A percentile compares a stretch with the other conserved stretches of the same genome.
These are phyloP conservation scores for Stegophylla sp. DNA, from an alignment of 2,888 invertebrate species.

Conservation along the genomic window DNA sequence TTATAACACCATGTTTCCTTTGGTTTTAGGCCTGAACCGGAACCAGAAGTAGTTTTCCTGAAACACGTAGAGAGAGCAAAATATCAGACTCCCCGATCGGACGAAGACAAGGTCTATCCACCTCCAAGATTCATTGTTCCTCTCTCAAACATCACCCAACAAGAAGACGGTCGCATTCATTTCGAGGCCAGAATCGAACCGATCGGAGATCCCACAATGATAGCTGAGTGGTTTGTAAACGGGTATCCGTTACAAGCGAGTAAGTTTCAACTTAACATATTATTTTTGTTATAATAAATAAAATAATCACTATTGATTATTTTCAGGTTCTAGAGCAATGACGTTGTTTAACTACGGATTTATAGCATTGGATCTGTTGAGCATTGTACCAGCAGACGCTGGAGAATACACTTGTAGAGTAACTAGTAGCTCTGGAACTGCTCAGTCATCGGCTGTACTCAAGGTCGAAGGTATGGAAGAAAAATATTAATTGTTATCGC, in stretches of 20 bases:
- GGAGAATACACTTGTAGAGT: slow-evolving; percentile 92
- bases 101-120: slow-evolving; percentile 87
- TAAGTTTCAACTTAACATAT: slow-evolving; percentile 67
- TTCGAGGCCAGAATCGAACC: slow-evolving; percentile 98
- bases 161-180: slow-evolving; percentile 89
- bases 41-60: slow-evolving; percentile 91
- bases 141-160: slow-evolving; percentile 79
- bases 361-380: slow-evolving; percentile 89
- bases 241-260: slow-evolving; percentile 90
- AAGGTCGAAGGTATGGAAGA: slow-evolving; percentile 72
- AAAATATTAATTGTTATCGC: background rate
- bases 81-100: slow-evolving; percentile 79
- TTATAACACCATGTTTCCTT: too few relatives aligned
- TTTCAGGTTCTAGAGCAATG: slow-evolving; percentile 88
- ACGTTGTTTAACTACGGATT: slow-evolving; percentile 97
- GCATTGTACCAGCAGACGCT: slow-evolving; percentile 82
- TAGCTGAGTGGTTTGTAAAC: slow-evolving; percentile 94
- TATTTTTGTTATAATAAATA: background rate
- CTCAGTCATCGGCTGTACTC: slow-evolving; percentile 82
- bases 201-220: slow-evolving; percentile 94
- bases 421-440: slow-evolving; percentile 83
- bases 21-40: slow-evolving; percentile 79
- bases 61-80: slow-evolving; percentile 90
- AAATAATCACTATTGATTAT: too few relatives aligned
- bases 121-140: slow-evolving; percentile 92